Conservation (phyloP, 1,140 invertebrate genomes). For the Aethina tumida region DNA sequence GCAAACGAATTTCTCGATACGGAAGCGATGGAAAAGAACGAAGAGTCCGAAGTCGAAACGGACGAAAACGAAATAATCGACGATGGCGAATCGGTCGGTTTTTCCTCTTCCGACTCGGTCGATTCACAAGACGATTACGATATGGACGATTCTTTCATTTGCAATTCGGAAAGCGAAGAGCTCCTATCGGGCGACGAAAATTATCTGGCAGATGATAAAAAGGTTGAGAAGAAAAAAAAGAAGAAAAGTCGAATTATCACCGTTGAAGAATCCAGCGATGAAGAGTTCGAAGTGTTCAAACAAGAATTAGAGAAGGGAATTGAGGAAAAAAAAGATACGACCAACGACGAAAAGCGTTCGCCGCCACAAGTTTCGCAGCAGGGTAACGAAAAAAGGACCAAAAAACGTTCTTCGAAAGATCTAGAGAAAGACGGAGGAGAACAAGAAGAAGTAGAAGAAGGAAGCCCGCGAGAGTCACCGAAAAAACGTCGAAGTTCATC, state of each 20-base stretch:
- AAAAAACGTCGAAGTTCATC: conserved; percentile 14
- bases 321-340: not conserved
- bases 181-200: conserved; percentile 19
- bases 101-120: conserved; percentile 17
- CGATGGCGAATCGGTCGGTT: conserved; percentile 26
- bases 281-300: too few species aligned
- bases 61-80: conserved; percentile 29
- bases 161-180: conserved; percentile 18
- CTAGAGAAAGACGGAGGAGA: not conserved
- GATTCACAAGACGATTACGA: conserved; percentile 20
- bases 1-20: too few species aligned
- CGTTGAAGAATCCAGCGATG: conserved; percentile 4
- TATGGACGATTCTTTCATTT: conserved; percentile 26
- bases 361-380: not conserved
- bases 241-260: conserved; percentile 14
- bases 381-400: not conserved
- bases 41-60: too few species aligned
- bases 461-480: not conserved
- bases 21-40: too few species aligned
- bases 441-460: too few species aligned
- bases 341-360: not conserved
- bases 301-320: too few species aligned
- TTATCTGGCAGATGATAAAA: conserved; percentile 15
- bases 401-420: not conserved
- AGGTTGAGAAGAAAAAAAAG: conserved; percentile 1